Conservation (phyloP, 2,888 invertebrate species). For the Tachystola acroxantha region DNA sequence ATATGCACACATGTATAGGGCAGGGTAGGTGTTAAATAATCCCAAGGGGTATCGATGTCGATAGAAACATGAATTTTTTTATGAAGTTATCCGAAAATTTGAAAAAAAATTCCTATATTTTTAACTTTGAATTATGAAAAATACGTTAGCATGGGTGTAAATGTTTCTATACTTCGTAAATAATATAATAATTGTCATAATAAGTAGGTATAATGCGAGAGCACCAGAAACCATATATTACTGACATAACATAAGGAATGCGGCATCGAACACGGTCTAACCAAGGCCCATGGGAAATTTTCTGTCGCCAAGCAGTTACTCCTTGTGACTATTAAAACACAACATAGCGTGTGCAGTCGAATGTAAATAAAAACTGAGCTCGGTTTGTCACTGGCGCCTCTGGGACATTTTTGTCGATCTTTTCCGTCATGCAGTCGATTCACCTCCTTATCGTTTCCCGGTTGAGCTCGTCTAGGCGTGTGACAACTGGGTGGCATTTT, state of each 20-base stretch:
- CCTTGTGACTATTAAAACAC: conserved; percentile 4
- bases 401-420: conserved; percentile 48
- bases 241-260: neutral
- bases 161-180: no score
- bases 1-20: no score
- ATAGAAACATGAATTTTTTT: no score
- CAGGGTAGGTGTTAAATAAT: no score
- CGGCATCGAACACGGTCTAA: conserved; percentile 3
- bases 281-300: conserved; percentile 8
- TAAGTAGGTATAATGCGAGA: no score
- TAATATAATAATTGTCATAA: no score
- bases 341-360: conserved; percentile 5
- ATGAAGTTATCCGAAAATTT: no score
- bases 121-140: no score
- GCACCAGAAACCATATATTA: no score
- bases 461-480: neutral
- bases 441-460: conserved; percentile 24
- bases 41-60: no score
- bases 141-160: no score
- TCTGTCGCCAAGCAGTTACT: conserved; percentile 7
- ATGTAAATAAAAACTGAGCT: conserved; percentile 3
- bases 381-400: conserved; percentile 20
- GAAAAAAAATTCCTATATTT: no score
- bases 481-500: conserved; percentile 4
- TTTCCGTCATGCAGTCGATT: conserved; percentile 41